Evolutionary conservation across 1,140 invertebrate species (phyloP).

Genomic region (Sitodiplosis mosellana): DNA sequence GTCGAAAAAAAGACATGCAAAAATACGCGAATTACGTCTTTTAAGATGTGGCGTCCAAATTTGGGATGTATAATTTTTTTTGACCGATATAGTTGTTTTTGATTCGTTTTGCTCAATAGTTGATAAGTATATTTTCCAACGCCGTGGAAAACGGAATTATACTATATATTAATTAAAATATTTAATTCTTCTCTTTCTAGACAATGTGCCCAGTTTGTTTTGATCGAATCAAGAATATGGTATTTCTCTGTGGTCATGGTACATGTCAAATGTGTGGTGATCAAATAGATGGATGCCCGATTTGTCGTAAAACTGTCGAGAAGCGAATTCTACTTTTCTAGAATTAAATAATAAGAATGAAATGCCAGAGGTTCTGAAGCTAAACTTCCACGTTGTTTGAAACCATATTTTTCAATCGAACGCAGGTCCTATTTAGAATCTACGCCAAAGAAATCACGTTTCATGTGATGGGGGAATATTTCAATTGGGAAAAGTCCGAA

Average conservation of each 20-base stretch:
- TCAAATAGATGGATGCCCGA: constrained; percentile 90
- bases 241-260: constrained; percentile 93
- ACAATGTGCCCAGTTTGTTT: constrained; percentile 96
- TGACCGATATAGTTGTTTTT: not conserved
- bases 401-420: too few species aligned
- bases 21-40: too few species aligned
- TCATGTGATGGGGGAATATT: too few species aligned
- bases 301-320: constrained; percentile 89
- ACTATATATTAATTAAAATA: not conserved
- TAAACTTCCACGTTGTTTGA: too few species aligned
- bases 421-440: too few species aligned
- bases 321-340: constrained; percentile 85
- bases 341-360: constrained; percentile 18
- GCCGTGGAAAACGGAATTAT: too few species aligned
- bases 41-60: too few species aligned
- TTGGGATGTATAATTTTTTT: too few species aligned
- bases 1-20: too few species aligned
- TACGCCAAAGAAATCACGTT: too few species aligned
- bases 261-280: constrained; percentile 97
- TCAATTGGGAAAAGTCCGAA: too few species aligned
- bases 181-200: constrained; percentile 42
- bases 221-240: constrained; percentile 95
- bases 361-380: constrained; percentile 18
- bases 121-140: too few species aligned
- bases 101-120: not conserved